phyloP scores from a whole-genome alignment of 2,113 vertebrate species.

The Tetrax tetrax region DNA sequence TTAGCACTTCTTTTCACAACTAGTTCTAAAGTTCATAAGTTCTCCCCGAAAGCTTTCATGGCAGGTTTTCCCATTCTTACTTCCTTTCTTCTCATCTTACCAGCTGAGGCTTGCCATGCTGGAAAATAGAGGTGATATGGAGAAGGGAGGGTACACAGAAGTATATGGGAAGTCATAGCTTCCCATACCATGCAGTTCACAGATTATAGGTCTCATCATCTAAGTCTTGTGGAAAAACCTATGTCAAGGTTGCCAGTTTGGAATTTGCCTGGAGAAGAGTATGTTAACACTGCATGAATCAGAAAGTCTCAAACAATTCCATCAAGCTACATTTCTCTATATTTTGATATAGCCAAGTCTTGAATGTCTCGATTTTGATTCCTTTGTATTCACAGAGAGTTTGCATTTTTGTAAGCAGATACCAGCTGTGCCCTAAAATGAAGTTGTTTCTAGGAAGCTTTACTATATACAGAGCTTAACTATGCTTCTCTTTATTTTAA shows the following conservation, averaged over 20 bases:
- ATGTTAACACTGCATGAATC: neutral
- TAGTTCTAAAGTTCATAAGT: neutral
- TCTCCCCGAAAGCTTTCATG: neutral
- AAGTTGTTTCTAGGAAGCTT: neutral
- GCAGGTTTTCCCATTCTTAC: neutral
- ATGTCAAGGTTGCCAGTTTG: neutral
- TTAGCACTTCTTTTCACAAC: neutral
- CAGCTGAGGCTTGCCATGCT: neutral
- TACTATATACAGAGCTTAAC: neutral
- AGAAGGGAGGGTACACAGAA: neutral
- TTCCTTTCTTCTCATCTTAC: neutral
- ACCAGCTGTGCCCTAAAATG: neutral
- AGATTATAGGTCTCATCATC: neutral
- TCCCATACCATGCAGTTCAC: neutral
- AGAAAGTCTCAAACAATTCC: neutral
- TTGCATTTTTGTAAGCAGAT: neutral
- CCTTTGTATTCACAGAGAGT: neutral
- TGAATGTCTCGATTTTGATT: neutral
- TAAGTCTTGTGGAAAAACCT: neutral
- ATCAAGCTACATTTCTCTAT: neutral
- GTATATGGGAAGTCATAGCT: neutral
- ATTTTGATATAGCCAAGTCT: neutral
- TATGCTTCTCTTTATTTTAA: neutral
- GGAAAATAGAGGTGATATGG: neutral
- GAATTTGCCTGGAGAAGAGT: neutral